Conservation (phyloP, 2,888 invertebrate genomes). For the Heliothis peltigera region DNA sequence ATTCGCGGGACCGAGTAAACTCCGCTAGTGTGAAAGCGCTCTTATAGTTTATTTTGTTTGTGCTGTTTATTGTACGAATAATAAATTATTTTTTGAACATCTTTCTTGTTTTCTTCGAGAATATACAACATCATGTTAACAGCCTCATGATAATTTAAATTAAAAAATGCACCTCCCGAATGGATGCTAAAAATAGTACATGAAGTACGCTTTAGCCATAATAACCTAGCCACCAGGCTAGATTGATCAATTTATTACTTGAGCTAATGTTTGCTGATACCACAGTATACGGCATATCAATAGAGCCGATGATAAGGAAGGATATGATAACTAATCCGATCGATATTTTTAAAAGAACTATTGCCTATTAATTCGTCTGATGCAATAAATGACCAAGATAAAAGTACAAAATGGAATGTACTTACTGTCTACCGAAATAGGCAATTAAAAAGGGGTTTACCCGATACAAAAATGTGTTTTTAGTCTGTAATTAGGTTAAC, state of each 20-base stretch:
- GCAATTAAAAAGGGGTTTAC: too few species aligned
- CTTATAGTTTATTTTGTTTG: conserved; percentile 69
- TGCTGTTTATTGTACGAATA: conserved; percentile 72
- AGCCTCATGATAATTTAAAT: not conserved
- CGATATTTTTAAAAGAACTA: conserved; percentile 11
- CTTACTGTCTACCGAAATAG: too few species aligned
- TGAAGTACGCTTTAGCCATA: conserved; percentile 6
- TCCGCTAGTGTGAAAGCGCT: too few species aligned
- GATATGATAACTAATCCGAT: conserved; percentile 30
- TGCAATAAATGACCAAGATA: not conserved
- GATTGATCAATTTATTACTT: not conserved
- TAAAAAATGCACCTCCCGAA: too few species aligned
- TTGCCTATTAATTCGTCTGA: conserved; percentile 4
- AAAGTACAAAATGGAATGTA: too few species aligned
- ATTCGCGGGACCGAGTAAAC: too few species aligned
- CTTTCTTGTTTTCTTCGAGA: conserved; percentile 35
- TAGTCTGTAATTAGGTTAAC: too few species aligned
- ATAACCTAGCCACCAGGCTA: conserved; percentile 9
- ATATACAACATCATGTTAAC: not conserved
- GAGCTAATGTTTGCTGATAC: conserved; percentile 13
- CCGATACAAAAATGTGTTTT: too few species aligned
- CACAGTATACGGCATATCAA: conserved; percentile 4
- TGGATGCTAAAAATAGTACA: not conserved
- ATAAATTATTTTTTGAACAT: conserved; percentile 70
- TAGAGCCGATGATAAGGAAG: conserved; percentile 9